Percentiles rank a stretch among this genome's conserved stretches.
These are phyloP conservation scores for Phenganax subtilis DNA, from an alignment of 92 coral and sea anemone genomes.

Conservation along the genomic window DNA sequence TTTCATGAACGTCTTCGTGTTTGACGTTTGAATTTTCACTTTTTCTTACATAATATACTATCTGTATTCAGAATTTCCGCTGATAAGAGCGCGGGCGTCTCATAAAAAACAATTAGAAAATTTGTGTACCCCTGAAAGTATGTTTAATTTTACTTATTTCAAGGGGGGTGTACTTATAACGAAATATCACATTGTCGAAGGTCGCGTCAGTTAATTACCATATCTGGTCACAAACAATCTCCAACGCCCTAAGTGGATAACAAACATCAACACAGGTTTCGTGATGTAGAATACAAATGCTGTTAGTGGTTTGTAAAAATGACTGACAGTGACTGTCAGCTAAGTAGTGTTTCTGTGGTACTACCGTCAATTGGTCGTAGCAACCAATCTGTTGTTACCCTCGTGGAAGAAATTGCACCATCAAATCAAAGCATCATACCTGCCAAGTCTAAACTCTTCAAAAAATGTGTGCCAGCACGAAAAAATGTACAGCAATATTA, in stretches of 20 bases:
- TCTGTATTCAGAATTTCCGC: not conserved
- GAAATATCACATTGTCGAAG: too few species aligned
- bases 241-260: too few species aligned
- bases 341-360: too few species aligned
- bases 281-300: too few species aligned
- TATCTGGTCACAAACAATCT: too few species aligned
- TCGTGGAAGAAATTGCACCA: conserved; percentile 78
- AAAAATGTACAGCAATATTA: conserved; percentile 77
- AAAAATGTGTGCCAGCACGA: conserved; percentile 40
- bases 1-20: not conserved
- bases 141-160: too few species aligned
- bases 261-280: too few species aligned
- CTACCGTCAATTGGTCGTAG: too few species aligned
- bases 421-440: conserved; percentile 49
- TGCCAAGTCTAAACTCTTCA: not conserved
- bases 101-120: not conserved
- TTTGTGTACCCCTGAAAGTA: too few species aligned
- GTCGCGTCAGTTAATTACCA: too few species aligned
- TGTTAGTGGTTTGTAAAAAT: not conserved
- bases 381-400: conserved; percentile 56
- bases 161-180: not conserved
- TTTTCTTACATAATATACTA: conserved; percentile 18
- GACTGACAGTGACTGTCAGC: too few species aligned
- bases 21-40: not conserved
- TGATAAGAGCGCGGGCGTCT: not conserved